Base-by-base conservation (phyloP, 2,888 invertebrate species). In the Caenorhabditis auriculariae region DNA sequence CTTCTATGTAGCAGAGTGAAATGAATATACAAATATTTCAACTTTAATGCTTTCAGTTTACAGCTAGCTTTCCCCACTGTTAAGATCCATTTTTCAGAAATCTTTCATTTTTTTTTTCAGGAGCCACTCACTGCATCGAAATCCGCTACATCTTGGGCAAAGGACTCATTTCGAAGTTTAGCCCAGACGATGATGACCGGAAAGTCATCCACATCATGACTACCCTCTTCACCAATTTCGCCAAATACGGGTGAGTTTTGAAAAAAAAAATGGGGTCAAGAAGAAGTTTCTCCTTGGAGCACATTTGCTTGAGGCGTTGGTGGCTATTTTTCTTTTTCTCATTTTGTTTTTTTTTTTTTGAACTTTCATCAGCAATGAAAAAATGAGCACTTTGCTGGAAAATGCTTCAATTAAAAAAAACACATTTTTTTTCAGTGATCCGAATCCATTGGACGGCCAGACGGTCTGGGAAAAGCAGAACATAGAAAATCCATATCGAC, bases 131-230 rank as follows among this genome's bases (percentile, higher is more conserved):
- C 50, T 69, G 70, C 32, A 60, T 66, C 0, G 74, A 74, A 50
- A 50, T 74, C 19, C 66, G 73, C 6, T 74, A 72, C 39, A 45
- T 74, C 9, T 55, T 74, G 15, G 71, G 71, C 9, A 74, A 69
- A 41, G 69, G 72, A 4, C 54, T 74, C 32, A 61, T 69, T n/a
- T 60, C 69, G 4, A 68, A 75, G 44, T 75, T 74, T 38, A 37
- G 52, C 19, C 74, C 74, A 17, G 65, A 66, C 47, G 68, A 55
- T n/a, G 48, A 60, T 19, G 75, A 75, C 50, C 55, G 50, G 44
- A 54, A 60, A 38, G 65, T 72, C 61, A 53, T 75, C 24, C 63
- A 72, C n/a, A 37, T 53, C 28, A 72, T 75, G 72, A 75, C 72
- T 2, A 52, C 53, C 3, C 72, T 56, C 38, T 72, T 69, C 41